A percentile compares a stretch with the other conserved stretches of the same genome.
phyloP scores from a whole-genome alignment of 2,888 invertebrate species.

The Epirrita christyi region DNA sequence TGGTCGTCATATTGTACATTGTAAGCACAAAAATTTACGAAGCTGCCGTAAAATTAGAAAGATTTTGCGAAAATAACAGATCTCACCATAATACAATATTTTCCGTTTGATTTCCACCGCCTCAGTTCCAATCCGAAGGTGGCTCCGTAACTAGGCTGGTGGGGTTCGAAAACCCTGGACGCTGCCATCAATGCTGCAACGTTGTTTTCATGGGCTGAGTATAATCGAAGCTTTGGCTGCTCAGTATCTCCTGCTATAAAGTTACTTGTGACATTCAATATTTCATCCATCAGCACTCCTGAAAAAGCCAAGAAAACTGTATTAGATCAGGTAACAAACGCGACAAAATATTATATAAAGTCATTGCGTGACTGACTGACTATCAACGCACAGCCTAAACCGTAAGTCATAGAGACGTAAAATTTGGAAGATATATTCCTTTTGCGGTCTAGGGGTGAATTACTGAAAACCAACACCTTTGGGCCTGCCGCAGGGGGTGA shows the following conservation, averaged over 20 bases:
- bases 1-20: no score
- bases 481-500: no score
- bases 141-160: slow-evolving; percentile 84
- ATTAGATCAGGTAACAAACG: background rate
- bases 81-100: slow-evolving; percentile 78
- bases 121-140: slow-evolving; percentile 83
- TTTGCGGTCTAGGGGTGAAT: no score
- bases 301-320: slow-evolving; percentile 28
- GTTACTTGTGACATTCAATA: slow-evolving; percentile 73
- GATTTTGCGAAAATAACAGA: no score
- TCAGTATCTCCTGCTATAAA: slow-evolving; percentile 67
- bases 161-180: slow-evolving; percentile 80
- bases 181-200: slow-evolving; percentile 85
- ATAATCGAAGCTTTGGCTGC: slow-evolving; percentile 74
- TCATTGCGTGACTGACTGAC: no score
- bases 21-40: background rate
- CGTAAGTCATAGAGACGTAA: no score
- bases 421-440: no score
- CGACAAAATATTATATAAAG: no score
- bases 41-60: background rate
- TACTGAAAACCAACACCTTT: no score
- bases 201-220: slow-evolving; percentile 87
- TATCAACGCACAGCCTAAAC: no score
- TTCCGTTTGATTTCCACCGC: slow-evolving; percentile 46
- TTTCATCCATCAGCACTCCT: slow-evolving; percentile 80